Base-by-base conservation (phyloP, 2,888 invertebrate species). In the Eilema caniola region DNA sequence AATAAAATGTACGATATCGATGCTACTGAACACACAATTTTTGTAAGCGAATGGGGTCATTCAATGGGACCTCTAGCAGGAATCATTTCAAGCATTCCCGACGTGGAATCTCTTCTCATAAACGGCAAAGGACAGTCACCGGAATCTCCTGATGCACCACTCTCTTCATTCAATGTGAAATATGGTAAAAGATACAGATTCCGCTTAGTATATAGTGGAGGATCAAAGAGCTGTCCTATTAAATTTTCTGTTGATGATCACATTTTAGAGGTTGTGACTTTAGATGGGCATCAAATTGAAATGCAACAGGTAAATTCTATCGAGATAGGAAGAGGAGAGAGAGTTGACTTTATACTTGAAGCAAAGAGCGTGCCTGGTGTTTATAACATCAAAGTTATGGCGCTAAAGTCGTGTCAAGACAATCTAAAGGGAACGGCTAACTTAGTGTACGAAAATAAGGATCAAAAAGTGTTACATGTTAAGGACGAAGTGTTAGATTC, bases 41-140 rank as follows among this genome's bases (percentile, higher is more conserved):
- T 97, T 70, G 92, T 98, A 67, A 96, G 97, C 0, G 97, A 97
- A 88, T 97, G 97, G 97, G 96, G 96, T 37, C 96, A 96, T 79
- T 95, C 95, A 2, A 93, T 95, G 86, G 94, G 95, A 24, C 93
- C 95, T 16, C 86, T 94, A 33, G 95, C 95, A 60, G 94, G 94
- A 25, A 89, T 95, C 68, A 89, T 90, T 74, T 87, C 93, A 7
- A 90, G 89, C 61, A 85, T 90, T 11, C 92, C 92, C 0, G 86
- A 92, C 59, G 94, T 95, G 0, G 96, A 96, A 82, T 93, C 96
- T 0, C 90, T 97, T 28, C 91, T 97, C 25, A 95, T 97, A 74
- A 97, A 97, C 83, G 97, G 97, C 1, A 96, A 93, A 88, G 96
- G 96, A 37, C 94, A 95, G 28, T 95, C 95, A 3, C 72, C 84